Evolutionary conservation across 2,888 invertebrate species (phyloP).

Genomic region (Synergus laeviventris): DNA sequence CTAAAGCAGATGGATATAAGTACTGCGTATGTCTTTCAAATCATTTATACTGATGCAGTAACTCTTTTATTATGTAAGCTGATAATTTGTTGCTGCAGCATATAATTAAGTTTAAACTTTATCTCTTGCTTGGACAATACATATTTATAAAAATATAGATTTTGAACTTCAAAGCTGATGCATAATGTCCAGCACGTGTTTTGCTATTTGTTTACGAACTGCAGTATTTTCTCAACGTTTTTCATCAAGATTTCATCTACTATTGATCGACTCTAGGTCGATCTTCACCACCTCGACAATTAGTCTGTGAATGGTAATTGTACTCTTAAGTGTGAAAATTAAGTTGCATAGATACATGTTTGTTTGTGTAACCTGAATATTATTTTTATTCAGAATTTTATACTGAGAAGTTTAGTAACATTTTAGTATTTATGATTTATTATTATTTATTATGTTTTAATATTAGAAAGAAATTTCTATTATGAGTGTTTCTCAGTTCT

Average conservation of each 20-base stretch:
- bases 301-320: not conserved
- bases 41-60: not conserved
- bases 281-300: not conserved
- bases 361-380: not conserved
- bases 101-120: not conserved
- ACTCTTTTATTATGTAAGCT: not conserved
- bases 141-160: too few species aligned
- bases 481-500: too few species aligned
- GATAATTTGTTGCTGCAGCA: not conserved
- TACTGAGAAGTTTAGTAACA: too few species aligned
- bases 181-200: too few species aligned
- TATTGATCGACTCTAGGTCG: not conserved
- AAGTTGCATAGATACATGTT: not conserved
- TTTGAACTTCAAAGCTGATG: too few species aligned
- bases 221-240: not conserved
- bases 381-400: not conserved
- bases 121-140: not conserved
- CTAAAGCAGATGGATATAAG: not conserved
- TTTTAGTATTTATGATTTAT: too few species aligned
- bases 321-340: not conserved
- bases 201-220: too few species aligned
- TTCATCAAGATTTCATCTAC: too few species aligned
- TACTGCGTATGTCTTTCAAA: not conserved
- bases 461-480: too few species aligned
- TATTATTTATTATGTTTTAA: too few species aligned